These are phyloP conservation scores for Pomacea canaliculata DNA, from an alignment of 2,888 invertebrate species.

Conservation along the genomic window DNA sequence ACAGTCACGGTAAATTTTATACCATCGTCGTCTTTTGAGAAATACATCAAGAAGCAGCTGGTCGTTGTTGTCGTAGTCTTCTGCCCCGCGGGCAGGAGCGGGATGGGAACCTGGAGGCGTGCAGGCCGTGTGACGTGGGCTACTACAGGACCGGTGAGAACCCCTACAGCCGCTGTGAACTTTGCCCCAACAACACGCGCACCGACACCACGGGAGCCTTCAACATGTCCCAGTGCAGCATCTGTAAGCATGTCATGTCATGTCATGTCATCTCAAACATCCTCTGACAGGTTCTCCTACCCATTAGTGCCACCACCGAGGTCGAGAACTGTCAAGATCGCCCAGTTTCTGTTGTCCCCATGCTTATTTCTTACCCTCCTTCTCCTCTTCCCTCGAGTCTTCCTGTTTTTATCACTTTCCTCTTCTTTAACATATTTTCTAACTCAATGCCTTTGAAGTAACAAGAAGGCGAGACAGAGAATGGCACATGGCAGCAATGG, in stretches of 20 bases:
- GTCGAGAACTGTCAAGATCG: neutral
- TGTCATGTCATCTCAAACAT: neutral
- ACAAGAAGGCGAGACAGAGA: too few relatives aligned
- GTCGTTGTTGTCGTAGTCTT: constrained; percentile 10
- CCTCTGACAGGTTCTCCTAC: neutral
- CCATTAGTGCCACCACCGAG: neutral
- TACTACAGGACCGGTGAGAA: constrained; percentile 31
- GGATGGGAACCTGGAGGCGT: constrained; percentile 27
- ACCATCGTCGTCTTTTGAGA: too few relatives aligned
- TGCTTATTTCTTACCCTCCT: neutral
- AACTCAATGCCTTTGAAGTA: too few relatives aligned
- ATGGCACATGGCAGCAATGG: too few relatives aligned
- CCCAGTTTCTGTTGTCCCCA: neutral
- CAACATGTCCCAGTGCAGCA: constrained; percentile 67
- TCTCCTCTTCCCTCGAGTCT: too few relatives aligned
- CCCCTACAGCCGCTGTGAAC: constrained; percentile 36
- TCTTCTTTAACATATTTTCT: too few relatives aligned
- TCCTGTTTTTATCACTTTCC: too few relatives aligned
- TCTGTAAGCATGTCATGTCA: constrained; percentile 26
- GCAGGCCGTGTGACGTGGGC: constrained; percentile 23
- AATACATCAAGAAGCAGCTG: too few relatives aligned
- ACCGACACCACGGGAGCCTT: constrained; percentile 77
- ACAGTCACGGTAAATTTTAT: too few relatives aligned
- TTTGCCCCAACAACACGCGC: constrained; percentile 37
- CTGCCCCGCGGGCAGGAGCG: constrained; percentile 29